Evolutionary conservation across 2,888 invertebrate genomes (phyloP).

Genomic region (Buathra laborator): DNA sequence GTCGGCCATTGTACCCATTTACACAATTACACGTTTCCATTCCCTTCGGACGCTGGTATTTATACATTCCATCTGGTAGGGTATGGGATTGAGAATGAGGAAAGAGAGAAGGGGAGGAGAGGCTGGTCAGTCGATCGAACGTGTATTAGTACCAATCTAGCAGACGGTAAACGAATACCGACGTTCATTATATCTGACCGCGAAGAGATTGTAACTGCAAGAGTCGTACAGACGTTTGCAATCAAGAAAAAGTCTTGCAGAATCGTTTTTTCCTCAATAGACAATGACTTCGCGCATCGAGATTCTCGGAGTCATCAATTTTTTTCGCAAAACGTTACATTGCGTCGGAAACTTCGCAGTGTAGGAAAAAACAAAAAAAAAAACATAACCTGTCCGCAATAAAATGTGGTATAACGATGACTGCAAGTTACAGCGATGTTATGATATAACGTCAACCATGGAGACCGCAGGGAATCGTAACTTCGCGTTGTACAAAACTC

Average conservation of each 20-base stretch:
- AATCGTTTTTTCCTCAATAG: not conserved
- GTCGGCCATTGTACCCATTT: constrained; percentile 80
- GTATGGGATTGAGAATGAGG: not conserved
- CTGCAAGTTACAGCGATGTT: not conserved
- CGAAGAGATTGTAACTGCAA: not conserved
- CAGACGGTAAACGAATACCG: constrained; percentile 32
- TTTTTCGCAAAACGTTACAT: not conserved
- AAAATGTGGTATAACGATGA: constrained; percentile 29
- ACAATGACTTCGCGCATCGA: not conserved
- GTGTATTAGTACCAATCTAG: constrained; percentile 8
- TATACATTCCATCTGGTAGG: constrained; percentile 65
- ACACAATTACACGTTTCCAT: constrained; percentile 81
- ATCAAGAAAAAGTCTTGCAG: not conserved
- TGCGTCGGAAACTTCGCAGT: not conserved
- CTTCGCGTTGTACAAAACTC: constrained; percentile 28
- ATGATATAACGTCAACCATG: constrained; percentile 17
- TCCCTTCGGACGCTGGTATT: constrained; percentile 71
- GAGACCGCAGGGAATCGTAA: constrained; percentile 14
- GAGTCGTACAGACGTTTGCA: not conserved
- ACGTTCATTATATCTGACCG: constrained; percentile 18
- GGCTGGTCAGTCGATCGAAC: constrained; percentile 22
- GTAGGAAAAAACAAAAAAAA: too few relatives aligned
- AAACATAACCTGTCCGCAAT: not conserved
- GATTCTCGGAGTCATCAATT: not conserved
- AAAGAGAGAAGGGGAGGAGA: not conserved